Conservation (phyloP, 2,888 invertebrate species). For the Periphyllus acericola region DNA sequence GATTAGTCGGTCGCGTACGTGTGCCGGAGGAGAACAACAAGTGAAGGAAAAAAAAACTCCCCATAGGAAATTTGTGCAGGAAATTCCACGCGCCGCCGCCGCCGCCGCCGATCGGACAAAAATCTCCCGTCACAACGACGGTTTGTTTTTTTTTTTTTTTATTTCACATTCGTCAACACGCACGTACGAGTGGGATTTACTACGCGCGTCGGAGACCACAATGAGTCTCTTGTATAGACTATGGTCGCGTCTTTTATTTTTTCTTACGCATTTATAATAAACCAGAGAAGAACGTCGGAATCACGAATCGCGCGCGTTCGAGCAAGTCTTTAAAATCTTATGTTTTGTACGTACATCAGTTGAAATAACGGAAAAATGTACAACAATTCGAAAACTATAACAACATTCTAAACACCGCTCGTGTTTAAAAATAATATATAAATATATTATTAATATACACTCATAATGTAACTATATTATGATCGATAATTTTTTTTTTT, state of each 20-base stretch:
- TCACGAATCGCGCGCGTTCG: too few relatives aligned
- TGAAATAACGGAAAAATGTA: too few relatives aligned
- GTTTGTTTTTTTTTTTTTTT: slow-evolving; percentile 2
- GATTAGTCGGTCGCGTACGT: background rate
- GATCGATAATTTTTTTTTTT: too few relatives aligned
- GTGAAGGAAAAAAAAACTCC: background rate
- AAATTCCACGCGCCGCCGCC: background rate
- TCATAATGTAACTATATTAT: too few relatives aligned
- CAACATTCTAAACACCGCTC: too few relatives aligned
- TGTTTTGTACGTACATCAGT: too few relatives aligned
- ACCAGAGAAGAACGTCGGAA: background rate
- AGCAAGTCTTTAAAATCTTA: too few relatives aligned
- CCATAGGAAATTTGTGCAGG: background rate
- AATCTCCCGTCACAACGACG: background rate
- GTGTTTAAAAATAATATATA: too few relatives aligned
- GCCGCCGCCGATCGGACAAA: background rate
- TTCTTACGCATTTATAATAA: background rate
- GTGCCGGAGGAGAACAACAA: background rate
- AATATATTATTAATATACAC: too few relatives aligned
- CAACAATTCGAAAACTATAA: too few relatives aligned
- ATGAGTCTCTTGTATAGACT: background rate
- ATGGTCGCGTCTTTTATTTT: background rate
- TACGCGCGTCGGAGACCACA: background rate
- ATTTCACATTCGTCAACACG: slow-evolving; percentile 2
- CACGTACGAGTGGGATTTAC: slow-evolving; percentile 15